Percentiles rank a stretch among this genome's conserved stretches.
Conservation (phyloP, 1,140 invertebrate species). For the Glomeris maerens region DNA sequence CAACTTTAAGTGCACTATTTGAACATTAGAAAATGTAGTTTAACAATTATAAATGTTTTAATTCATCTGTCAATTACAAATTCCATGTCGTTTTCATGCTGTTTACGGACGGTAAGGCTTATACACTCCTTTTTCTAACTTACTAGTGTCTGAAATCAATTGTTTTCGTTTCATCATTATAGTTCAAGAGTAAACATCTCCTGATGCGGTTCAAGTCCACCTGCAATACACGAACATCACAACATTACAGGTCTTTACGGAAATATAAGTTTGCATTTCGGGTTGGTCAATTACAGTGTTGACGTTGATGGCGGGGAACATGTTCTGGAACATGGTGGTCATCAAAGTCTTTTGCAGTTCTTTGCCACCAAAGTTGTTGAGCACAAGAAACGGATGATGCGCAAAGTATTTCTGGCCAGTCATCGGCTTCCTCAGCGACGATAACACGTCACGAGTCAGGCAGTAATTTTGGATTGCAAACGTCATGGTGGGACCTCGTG, state of each 20-base stretch:
- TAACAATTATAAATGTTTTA: background rate
- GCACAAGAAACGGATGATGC: constrained; percentile 71
- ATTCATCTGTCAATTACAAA: too few relatives aligned
- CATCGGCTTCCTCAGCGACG: constrained; percentile 61
- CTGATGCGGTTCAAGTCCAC: constrained; percentile 77
- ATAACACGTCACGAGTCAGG: constrained; percentile 69
- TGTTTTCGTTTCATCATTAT: constrained; percentile 65
- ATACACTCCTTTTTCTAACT: constrained; percentile 41
- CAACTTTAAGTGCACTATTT: constrained; percentile 36
- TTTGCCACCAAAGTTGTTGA: constrained; percentile 84
- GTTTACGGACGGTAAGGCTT: too few relatives aligned
- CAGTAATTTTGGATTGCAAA: constrained; percentile 76
- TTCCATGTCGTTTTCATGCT: too few relatives aligned
- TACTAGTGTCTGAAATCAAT: constrained; percentile 88
- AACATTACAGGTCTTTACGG: constrained; percentile 10
- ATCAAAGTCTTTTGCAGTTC: constrained; percentile 80
- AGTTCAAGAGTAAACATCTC: constrained; percentile 80
- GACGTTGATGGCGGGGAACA: constrained; percentile 95
- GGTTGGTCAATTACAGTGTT: constrained; percentile 45
- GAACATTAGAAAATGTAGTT: constrained; percentile 10
- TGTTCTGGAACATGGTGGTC: constrained; percentile 91
- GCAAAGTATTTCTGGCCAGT: constrained; percentile 67
- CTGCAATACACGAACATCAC: constrained; percentile 34
- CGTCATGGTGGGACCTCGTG: constrained; percentile 46
- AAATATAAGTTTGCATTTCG: constrained; percentile 10